phyloP scores from a whole-genome alignment of 2,113 vertebrate species.

The Riparia riparia region DNA sequence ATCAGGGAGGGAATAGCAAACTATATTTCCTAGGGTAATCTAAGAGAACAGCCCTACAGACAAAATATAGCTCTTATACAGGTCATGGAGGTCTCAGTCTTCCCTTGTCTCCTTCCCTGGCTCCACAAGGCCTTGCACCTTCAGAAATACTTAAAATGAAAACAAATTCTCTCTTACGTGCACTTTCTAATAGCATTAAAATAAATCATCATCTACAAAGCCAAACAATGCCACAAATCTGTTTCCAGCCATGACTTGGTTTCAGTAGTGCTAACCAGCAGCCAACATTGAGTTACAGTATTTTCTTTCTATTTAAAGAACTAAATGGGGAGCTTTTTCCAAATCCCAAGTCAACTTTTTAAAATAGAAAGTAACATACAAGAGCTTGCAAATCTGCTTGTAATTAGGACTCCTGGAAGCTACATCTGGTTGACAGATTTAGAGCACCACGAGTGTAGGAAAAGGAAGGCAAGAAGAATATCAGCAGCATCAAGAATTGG shows the following conservation, averaged over 20 bases:
- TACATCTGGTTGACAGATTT: constrained; percentile 67
- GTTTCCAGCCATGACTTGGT: not conserved
- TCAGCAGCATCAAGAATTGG: not conserved
- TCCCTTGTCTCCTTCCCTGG: not conserved
- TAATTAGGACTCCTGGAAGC: constrained; percentile 43
- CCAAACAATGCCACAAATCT: not conserved
- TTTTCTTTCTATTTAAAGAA: constrained; percentile 36
- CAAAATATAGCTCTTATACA: not conserved
- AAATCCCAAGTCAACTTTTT: constrained; percentile 42
- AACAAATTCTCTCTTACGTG: not conserved
- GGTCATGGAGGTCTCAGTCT: not conserved
- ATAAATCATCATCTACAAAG: constrained; percentile 4
- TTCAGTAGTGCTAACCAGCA: constrained; percentile 48
- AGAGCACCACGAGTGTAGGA: constrained; percentile 32
- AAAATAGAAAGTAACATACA: constrained; percentile 17
- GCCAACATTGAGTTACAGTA: not conserved
- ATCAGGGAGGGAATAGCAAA: not conserved
- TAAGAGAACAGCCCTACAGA: not conserved
- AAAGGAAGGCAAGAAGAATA: constrained; percentile 20
- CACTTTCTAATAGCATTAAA: constrained; percentile 23
- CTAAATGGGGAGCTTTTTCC: constrained; percentile 1
- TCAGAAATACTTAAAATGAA: constrained; percentile 15
- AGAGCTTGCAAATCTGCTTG: constrained; percentile 64
- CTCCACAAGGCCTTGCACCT: not conserved
- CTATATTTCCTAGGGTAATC: not conserved